These are phyloP conservation scores for Heterodera schachtii DNA, from an alignment of 1,140 invertebrate genomes.

Conservation along the genomic window DNA sequence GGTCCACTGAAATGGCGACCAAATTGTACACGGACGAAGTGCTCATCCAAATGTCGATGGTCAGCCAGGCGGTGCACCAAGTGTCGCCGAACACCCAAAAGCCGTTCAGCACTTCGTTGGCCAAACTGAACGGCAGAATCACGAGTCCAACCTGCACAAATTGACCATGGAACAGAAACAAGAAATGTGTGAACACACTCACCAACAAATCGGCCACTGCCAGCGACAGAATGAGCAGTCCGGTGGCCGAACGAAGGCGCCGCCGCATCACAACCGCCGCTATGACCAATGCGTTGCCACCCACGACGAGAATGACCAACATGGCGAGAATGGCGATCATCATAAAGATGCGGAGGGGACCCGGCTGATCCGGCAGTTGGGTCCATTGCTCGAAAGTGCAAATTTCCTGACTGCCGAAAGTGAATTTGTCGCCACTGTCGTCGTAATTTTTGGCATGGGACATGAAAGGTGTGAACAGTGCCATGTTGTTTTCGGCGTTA, in stretches of 20 bases:
- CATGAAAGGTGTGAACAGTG: background rate
- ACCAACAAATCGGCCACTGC: slow-evolving; percentile 85
- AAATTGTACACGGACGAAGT: slow-evolving; percentile 91
- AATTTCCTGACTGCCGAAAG: slow-evolving; percentile 32
- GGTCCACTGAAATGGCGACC: slow-evolving; percentile 81
- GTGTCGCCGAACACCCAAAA: slow-evolving; percentile 65
- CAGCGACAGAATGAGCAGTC: slow-evolving; percentile 81
- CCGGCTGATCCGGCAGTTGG: slow-evolving; percentile 57
- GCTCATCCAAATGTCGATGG: slow-evolving; percentile 91
- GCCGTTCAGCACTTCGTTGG: slow-evolving; percentile 61
- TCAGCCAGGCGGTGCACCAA: slow-evolving; percentile 78
- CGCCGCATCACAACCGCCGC: slow-evolving; percentile 84
- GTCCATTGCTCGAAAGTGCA: slow-evolving; percentile 60
- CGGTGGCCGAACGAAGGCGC: slow-evolving; percentile 82
- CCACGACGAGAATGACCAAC: slow-evolving; percentile 61
- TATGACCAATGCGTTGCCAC: slow-evolving; percentile 90
- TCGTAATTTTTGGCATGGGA: slow-evolving; percentile 5
- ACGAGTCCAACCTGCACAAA: slow-evolving; percentile 58
- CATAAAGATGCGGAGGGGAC: slow-evolving; percentile 64
- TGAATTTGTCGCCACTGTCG: slow-evolving; percentile 3
- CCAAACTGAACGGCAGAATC: slow-evolving; percentile 65
- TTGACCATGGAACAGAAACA: background rate
- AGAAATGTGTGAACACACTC: slow-evolving; percentile 3
- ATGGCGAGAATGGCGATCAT: slow-evolving; percentile 65
- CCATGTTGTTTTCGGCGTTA: slow-evolving; percentile 15